phyloP scores from a whole-genome alignment of 2,888 invertebrate genomes.

The Andrena praecox region DNA sequence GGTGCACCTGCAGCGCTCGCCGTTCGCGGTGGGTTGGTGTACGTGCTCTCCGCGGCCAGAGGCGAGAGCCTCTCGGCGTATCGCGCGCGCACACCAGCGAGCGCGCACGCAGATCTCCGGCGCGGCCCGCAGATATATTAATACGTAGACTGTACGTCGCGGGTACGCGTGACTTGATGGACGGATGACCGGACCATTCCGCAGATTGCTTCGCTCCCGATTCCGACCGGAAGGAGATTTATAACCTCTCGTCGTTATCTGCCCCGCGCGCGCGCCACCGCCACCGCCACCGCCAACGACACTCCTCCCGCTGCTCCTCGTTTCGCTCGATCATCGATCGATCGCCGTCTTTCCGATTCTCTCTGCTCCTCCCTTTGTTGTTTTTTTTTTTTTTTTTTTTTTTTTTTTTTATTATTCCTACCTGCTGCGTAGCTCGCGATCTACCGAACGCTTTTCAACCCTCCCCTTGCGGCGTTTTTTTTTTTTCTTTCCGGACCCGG shows the following conservation, averaged over 20 bases:
- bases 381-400: neutral
- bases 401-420: neutral
- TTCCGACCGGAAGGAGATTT: constrained; percentile 83
- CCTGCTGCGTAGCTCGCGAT: neutral
- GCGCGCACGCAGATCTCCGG: constrained; percentile 56
- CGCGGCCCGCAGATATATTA: constrained; percentile 70
- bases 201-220: constrained; percentile 84
- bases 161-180: constrained; percentile 82
- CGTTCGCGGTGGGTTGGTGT: neutral
- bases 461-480: neutral
- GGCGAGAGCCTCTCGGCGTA: neutral
- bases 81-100: constrained; percentile 22
- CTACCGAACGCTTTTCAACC: constrained; percentile 6
- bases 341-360: constrained; percentile 53
- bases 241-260: constrained; percentile 83
- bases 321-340: constrained; percentile 72
- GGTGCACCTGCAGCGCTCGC: constrained; percentile 17
- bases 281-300: constrained; percentile 60
- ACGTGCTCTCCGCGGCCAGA: too few species aligned
- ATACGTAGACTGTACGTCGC: constrained; percentile 74
- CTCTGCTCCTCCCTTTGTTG: neutral
- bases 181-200: constrained; percentile 84
- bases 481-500: neutral
- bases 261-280: constrained; percentile 67
- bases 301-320: constrained; percentile 35